Base-by-base conservation (phyloP, 1,140 invertebrate species). In the Drepana arcuata region DNA sequence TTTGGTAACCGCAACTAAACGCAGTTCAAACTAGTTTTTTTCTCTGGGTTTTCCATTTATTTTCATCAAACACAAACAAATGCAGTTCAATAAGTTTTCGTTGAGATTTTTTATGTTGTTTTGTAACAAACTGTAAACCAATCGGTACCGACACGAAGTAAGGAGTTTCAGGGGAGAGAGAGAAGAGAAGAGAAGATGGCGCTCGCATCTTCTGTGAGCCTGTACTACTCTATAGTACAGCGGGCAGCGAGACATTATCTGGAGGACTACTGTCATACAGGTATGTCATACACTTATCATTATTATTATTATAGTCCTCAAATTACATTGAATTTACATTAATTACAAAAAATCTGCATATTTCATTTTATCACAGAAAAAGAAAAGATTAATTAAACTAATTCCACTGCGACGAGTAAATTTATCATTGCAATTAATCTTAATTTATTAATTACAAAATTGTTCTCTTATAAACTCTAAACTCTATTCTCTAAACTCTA, bases 171-270 rank as follows among this genome's bases (percentile, higher is more conserved):
- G 48, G 12, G 43, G 34, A 53, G 48, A 43, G 13, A 56, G 23
- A 69, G 59, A 56, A 68, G 53, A 68, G 40, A 49, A 59, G 52
- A 66, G 64, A 80, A 69, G 48, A 85, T 84, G 83, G 81, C 81
- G 60, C 69, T 84, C 21, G 81, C 81, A 41, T 85, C 83, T 50
- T 85, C 83, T 52, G 83, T 85, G 48, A 85, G 83, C 63, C 56
- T 85, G 29, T 85, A 85, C 61, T 85, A 85, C 63, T 83, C 80
- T 10, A 85, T 85, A 41, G 83, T 85, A 56, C 83, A 85, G 61
- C 68, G 81, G 33, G 83, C 83, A 13, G 83, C 83, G 21, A 65
- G 83, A 41, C 83, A 85, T 53, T 84, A 84, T 34, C 41, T 84
- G 31, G 83, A 84, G 70, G 83, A 84, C 50, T 84, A 84, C 40